Evolutionary conservation across 2,888 invertebrate genomes (phyloP), one percentile per base, ranked within the genome.

Genomic region (Hybos culiciformis): DNA sequence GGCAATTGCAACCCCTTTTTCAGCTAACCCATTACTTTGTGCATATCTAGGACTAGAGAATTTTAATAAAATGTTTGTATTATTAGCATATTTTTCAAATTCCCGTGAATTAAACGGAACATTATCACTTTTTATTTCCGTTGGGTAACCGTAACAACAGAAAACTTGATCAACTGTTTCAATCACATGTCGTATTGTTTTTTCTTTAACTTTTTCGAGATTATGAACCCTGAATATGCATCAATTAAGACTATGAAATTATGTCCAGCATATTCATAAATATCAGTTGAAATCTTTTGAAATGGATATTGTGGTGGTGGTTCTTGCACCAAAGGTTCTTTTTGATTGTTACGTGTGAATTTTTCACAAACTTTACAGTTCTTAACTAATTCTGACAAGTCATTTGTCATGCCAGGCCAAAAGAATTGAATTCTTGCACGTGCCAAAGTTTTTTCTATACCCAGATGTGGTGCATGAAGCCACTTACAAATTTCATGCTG

Each of bases 361-460:
- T 40, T 32, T 18, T 39, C 36, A 24, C 44, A 44, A 21, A n/a
- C n/a, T n/a, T n/a, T 15, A 5, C 41, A 41, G 15, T 17, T 23
- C 2, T 23, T 7, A 4, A 41, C 34, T n/a, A 21, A 17, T 12
- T 49, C 19, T 37, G 56, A 51, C 19, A 59, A 50, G 19, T 58
- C 54, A 20, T 2, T 9, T 44, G 51, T 48, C 32, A 55, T 53
- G 4, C 50, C 33, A 4, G 55, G 57, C n/a, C 32, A n/a, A 32
- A 32, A 32, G 5, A 14, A 32, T 32, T 32, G 32, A n/a, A 32
- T 32, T 8, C 32, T 5, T 32, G 32, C 32, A 15, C 40, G 31
- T 11, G 40, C n/a, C 11, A 32, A 21, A 5, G 40, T 40, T 33
- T 40, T 44, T 15, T 50, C 50, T 4, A 45, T 45, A 6, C 41